phyloP scores from a whole-genome alignment of 2,888 invertebrate genomes.

The Halictus ligatus region DNA sequence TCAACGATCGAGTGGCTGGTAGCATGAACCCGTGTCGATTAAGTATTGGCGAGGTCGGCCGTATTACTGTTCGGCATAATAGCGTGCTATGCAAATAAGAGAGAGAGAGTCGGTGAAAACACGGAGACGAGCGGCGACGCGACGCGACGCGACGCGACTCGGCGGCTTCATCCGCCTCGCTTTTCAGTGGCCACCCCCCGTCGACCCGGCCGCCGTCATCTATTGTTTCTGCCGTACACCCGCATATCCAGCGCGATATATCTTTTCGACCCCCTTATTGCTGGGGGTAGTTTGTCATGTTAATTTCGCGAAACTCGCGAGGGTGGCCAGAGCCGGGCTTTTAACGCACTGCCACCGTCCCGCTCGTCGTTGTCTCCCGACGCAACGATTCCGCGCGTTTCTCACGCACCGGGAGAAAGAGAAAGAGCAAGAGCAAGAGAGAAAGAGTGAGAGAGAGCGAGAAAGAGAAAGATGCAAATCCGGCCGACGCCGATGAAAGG shows the following conservation, averaged over 20 bases:
- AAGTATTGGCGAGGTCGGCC: constrained; percentile 48
- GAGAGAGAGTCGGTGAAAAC: constrained; percentile 31
- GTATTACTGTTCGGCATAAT: constrained; percentile 41
- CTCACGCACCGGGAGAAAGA: constrained; percentile 37
- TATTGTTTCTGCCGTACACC: constrained; percentile 83
- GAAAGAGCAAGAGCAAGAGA: constrained; percentile 22
- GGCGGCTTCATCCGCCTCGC: constrained; percentile 59
- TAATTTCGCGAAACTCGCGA: constrained; percentile 83
- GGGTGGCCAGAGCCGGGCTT: constrained; percentile 80
- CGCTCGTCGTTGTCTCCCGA: constrained; percentile 57
- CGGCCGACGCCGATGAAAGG: constrained; percentile 84
- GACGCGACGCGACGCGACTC: constrained; percentile 31
- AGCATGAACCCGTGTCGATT: background rate
- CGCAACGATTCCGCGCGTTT: constrained; percentile 58
- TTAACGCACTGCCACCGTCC: constrained; percentile 84
- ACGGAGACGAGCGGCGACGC: constrained; percentile 21
- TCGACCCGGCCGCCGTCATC: constrained; percentile 67
- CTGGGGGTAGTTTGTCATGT: constrained; percentile 85
- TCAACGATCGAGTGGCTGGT: constrained; percentile 10
- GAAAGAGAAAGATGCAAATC: constrained; percentile 82
- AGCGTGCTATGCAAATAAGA: constrained; percentile 57
- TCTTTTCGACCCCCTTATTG: constrained; percentile 84
- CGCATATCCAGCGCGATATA: constrained; percentile 83
- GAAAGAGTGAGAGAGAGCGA: background rate
- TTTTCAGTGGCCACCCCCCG: constrained; percentile 57